Conservation (phyloP, 2,113 vertebrate species). For the Dasyornis broadbenti region DNA sequence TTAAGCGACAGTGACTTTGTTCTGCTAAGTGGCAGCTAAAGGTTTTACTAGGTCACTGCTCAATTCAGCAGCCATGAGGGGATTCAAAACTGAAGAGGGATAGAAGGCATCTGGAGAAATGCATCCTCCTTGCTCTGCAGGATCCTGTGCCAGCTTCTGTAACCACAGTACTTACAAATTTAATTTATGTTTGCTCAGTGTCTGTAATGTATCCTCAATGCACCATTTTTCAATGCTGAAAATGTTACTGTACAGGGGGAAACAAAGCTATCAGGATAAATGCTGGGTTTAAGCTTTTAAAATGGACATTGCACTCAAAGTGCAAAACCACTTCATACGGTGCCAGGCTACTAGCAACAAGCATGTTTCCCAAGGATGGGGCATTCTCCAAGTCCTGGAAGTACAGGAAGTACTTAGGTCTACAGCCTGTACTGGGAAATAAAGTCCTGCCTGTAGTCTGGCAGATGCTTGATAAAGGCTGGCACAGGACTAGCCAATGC, state of each 20-base stretch:
- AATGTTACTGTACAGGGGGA: not conserved
- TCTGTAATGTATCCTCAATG: not conserved
- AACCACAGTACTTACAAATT: not conserved
- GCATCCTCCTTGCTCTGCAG: not conserved
- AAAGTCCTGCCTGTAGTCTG: not conserved
- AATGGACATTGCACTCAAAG: not conserved
- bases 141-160: not conserved
- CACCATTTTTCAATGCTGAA: not conserved
- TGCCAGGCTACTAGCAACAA: not conserved
- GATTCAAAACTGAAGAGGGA: not conserved
- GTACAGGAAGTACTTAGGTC: not conserved
- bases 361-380: not conserved
- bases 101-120: not conserved
- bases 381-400: not conserved
- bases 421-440: accelerated
- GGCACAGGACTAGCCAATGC: not conserved
- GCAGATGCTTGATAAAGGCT: not conserved
- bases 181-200: not conserved
- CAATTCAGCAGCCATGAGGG: not conserved
- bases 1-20: not conserved
- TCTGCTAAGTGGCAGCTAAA: not conserved
- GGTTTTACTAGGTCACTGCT: not conserved
- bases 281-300: not conserved
- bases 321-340: not conserved
- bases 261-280: not conserved